Percentiles rank a stretch among this genome's conserved stretches.
phyloP scores from a whole-genome alignment of 2,888 invertebrate genomes.

The Trichopoda pennipes region DNA sequence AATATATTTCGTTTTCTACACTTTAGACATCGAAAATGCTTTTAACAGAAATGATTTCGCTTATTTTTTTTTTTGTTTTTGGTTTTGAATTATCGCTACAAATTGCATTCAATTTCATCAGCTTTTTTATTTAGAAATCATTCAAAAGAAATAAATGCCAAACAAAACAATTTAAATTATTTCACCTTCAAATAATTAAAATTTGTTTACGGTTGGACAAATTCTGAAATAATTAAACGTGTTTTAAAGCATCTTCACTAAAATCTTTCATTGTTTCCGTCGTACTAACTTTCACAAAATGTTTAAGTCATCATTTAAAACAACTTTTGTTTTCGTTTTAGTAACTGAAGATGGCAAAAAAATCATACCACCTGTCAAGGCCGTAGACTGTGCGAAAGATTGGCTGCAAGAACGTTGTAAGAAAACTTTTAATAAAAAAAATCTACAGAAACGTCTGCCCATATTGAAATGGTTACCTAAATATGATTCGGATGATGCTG shows the following conservation, averaged over 20 bases:
- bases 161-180: neutral
- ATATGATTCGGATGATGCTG: slow-evolving; percentile 86
- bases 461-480: slow-evolving; percentile 88
- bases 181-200: slow-evolving; percentile 22
- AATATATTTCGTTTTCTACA: too few relatives aligned
- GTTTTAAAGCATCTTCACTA: too few relatives aligned
- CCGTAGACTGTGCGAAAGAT: slow-evolving; percentile 76
- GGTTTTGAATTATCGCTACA: too few relatives aligned
- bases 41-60: too few relatives aligned
- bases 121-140: too few relatives aligned
- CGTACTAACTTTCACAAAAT: slow-evolving; percentile 6
- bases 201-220: slow-evolving; percentile 15
- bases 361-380: slow-evolving; percentile 74
- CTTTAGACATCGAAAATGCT: too few relatives aligned
- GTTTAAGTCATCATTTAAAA: neutral
- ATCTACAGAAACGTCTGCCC: slow-evolving; percentile 87
- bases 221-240: neutral
- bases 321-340: slow-evolving; percentile 74
- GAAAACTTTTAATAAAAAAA: slow-evolving; percentile 85
- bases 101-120: too few relatives aligned
- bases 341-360: slow-evolving; percentile 82
- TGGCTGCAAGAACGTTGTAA: slow-evolving; percentile 81
- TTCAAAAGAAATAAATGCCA: neutral
- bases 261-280: neutral
- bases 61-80: too few relatives aligned